Base-by-base conservation (phyloP, 2,888 invertebrate species). In the Chrysolina haemoptera region DNA sequence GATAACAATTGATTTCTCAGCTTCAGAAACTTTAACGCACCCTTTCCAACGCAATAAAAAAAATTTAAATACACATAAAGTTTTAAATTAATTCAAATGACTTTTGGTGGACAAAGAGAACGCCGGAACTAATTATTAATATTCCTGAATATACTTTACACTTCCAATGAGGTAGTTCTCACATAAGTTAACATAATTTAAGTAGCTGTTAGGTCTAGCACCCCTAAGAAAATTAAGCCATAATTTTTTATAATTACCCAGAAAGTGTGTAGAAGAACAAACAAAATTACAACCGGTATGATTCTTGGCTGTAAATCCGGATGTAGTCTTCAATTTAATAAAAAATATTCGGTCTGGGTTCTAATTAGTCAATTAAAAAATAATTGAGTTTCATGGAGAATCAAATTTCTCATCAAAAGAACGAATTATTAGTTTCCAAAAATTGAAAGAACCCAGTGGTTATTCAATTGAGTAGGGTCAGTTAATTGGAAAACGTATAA, bases 331-430 rank as follows among this genome's bases (percentile, higher is more conserved):
- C 53, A 67, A 48, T 22, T 22, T 59, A 55, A 43, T 18, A 59
- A 67, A 62, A 35, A 62, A 67, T 59, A 64, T 22, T 55, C 55
- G 46, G 55, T 27, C 41, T 67, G 46, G 46, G 12, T 35, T 40
- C 22, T n/a, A 67, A 67, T 67, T 67, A 67, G 27, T 35, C 50
- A 67, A 67, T 67, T 67, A 20, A 22, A 53, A 53, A 53, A n/a
- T 53, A 66, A 66, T 66, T 66, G 68, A 53, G 40, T 73, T 68
- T 27, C 48, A 48, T 16, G 10, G 16, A 16, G 16, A 16, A 48
- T 48, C n/a, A 48, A 16, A 16, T 16, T 16, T 48, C n/a, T 48
- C 46, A 48, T 48, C 16, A 48, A 16, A 48, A 16, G 16, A 16
- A 16, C 48, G 16, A 48, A 16, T 48, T 48, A 10, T 1, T 9